These are phyloP conservation scores for Cheiracanthium punctorium DNA, from an alignment of 2,888 invertebrate genomes.

Conservation along the genomic window DNA sequence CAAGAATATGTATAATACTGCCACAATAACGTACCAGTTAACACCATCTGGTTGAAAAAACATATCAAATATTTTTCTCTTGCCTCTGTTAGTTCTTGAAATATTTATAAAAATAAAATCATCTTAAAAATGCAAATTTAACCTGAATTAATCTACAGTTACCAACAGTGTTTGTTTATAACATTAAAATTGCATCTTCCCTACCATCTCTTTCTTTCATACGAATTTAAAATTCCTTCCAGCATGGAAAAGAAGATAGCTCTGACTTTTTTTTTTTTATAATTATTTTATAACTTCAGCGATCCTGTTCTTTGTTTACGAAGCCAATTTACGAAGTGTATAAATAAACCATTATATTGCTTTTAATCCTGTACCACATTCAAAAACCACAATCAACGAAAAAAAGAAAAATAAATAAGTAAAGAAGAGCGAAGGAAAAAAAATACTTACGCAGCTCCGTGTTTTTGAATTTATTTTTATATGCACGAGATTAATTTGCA, in stretches of 20 bases:
- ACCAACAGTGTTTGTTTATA: background rate
- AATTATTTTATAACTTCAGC: conserved; percentile 3
- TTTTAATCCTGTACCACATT: conserved; percentile 31
- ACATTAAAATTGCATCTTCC: background rate
- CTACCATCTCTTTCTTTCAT: background rate
- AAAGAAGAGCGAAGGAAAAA: too few relatives aligned
- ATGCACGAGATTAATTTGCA: conserved; percentile 62
- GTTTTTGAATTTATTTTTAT: conserved; percentile 44
- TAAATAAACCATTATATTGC: conserved; percentile 54
- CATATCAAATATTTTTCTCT: too few relatives aligned
- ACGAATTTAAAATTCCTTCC: background rate
- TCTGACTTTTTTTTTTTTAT: too few relatives aligned
- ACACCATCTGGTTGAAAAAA: too few relatives aligned
- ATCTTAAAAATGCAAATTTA: too few relatives aligned
- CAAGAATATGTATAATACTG: too few relatives aligned
- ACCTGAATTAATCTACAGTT: too few relatives aligned
- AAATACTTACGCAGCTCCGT: conserved; percentile 6
- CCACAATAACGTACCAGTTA: too few relatives aligned
- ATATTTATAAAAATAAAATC: too few relatives aligned
- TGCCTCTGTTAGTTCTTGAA: too few relatives aligned
- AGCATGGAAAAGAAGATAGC: background rate
- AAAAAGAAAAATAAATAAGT: background rate
- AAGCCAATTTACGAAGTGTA: conserved; percentile 27
- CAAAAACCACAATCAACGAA: background rate
- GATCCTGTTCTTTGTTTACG: conserved; percentile 12